Evolutionary conservation across 2,888 invertebrate species (phyloP), one percentile per base, ranked within the genome.

Genomic region (Drosophila austrosaltans): DNA sequence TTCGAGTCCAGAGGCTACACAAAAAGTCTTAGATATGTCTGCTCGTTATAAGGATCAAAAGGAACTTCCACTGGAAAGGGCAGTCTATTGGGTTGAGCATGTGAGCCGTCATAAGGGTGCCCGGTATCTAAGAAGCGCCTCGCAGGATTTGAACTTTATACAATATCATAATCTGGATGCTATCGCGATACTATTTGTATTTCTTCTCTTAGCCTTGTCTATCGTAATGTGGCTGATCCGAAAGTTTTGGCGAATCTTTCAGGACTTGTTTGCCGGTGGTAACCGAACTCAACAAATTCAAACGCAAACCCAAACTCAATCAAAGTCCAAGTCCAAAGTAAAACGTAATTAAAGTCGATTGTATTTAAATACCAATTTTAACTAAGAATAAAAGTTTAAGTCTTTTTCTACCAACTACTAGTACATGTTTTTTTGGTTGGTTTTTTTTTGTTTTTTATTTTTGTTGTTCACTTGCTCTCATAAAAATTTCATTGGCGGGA

Each of bases 101-200:
- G 83, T 91, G 2, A 81, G 75, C 0, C 72, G 89, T 0, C 90
- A 91, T 59, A 89, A 91, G 54, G 92, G 92, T 20, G 92, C 92
- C 12, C 77, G 75, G 2, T 91, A 92, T 64, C 65, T 92, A 56
- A 87, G 88, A 56, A 92, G 91, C 53, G 90, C 90, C 39, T 90
- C 89, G 0, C 87, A 90, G 66, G 90, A 92, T 25, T 76, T 92
- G 5, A 82, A 68, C 57, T 91, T 91, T 53, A 72, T 92, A 2
- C 78, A 90, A 56, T 92, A 92, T 63, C 91, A 92, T 61, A 91
- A 84, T 67, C 57, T 92, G 5, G 92, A 92, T 82, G 86, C 87
- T 3, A 86, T 91, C 0, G 8, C 87, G 0, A 76, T 91, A 48
- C 72, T 92, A 0, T 83, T 82, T 48, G 89, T 25, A 69, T 89